Percentiles rank a stretch among this genome's conserved stretches.
phyloP scores from a whole-genome alignment of 2,888 invertebrate genomes.

The Hemaris fuciformis region DNA sequence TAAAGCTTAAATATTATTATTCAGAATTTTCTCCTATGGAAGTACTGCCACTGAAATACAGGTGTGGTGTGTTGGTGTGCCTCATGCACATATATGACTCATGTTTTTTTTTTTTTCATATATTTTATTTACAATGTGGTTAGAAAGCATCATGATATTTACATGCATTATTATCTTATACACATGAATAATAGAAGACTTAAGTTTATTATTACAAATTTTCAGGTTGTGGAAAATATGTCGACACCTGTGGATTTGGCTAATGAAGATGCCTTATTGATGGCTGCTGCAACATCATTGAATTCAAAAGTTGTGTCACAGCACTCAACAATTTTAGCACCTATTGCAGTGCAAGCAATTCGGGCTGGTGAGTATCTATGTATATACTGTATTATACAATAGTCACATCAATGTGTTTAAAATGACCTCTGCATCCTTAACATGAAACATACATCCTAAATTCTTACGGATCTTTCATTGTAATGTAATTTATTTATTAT shows the following conservation, averaged over 20 bases:
- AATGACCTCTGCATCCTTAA: background rate
- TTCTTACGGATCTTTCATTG: background rate
- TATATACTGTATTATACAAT: no score
- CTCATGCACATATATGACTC: no score
- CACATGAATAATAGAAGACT: no score
- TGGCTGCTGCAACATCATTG: slow-evolving; percentile 98
- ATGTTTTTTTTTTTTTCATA: no score
- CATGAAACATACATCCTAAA: background rate
- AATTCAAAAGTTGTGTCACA: slow-evolving; percentile 99
- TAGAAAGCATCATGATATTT: no score
- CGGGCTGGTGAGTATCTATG: slow-evolving; percentile 84
- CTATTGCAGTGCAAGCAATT: slow-evolving; percentile 98
- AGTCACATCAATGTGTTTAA: background rate
- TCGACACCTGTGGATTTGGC: slow-evolving; percentile 91
- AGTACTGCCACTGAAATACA: no score
- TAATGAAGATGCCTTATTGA: slow-evolving; percentile 93
- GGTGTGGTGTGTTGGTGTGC: no score
- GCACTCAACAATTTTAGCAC: slow-evolving; percentile 96
- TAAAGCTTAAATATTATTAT: no score
- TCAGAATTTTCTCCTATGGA: no score
- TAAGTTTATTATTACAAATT: background rate
- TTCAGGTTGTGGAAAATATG: slow-evolving; percentile 90
- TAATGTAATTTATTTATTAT: background rate
- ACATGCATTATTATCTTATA: no score
- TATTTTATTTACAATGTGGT: no score